phyloP scores from a whole-genome alignment of 2,797 vertebrate species.

The Graptemys geographica region DNA sequence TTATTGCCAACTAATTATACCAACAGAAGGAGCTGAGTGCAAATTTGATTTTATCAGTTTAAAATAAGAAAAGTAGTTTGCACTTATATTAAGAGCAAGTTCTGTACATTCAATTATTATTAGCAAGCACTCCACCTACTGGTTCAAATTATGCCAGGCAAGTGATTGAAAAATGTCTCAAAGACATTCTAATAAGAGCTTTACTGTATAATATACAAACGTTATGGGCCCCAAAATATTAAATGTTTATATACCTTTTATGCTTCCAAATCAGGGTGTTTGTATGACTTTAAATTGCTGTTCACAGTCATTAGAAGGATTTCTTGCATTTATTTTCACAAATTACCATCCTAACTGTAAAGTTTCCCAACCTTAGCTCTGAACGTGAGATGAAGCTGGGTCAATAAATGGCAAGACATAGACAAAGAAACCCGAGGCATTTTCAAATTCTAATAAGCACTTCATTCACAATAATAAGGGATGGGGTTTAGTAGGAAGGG shows the following conservation, averaged over 20 bases:
- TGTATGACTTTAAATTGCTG: constrained; percentile 11
- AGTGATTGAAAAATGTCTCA: constrained; percentile 47
- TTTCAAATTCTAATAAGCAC: not conserved
- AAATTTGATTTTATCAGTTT: constrained; percentile 83
- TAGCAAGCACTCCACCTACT: constrained; percentile 92
- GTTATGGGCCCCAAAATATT: not conserved
- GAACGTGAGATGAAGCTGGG: constrained; percentile 16
- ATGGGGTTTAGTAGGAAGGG: not conserved
- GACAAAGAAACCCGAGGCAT: not conserved
- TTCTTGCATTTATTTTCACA: constrained; percentile 33
- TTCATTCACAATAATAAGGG: not conserved
- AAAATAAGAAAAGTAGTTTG: constrained; percentile 80
- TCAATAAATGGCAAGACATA: constrained; percentile 23
- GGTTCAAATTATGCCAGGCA: constrained; percentile 79
- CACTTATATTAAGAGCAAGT: constrained; percentile 75
- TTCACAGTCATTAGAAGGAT: constrained; percentile 38
- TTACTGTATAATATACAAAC: constrained; percentile 40
- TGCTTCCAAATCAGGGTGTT: not conserved
- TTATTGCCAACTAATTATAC: constrained; percentile 80
- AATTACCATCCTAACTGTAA: constrained; percentile 24
- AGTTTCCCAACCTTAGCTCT: constrained; percentile 10
- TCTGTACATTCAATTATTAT: constrained; percentile 80
- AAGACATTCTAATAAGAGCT: constrained; percentile 27
- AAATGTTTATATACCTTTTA: constrained; percentile 38
- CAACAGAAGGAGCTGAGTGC: constrained; percentile 77